Evolutionary conservation across 2,888 invertebrate species (phyloP), one percentile per base, ranked within the genome.

Genomic region (Dimorphilus gyrociliatus): DNA sequence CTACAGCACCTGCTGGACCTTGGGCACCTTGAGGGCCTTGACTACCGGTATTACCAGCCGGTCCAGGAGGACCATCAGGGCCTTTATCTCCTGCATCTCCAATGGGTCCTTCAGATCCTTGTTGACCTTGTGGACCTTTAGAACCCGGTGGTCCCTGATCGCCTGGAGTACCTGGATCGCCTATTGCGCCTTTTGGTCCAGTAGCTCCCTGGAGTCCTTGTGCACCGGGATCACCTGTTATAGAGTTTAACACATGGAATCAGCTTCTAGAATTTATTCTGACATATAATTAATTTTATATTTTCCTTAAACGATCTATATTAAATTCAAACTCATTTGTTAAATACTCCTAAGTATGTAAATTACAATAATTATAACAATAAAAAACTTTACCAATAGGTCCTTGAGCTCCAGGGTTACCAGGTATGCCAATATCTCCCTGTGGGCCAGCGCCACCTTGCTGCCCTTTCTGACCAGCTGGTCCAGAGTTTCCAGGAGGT

Each of bases 51-150:
- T 23, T 25, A 15, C 30, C 30, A 15, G 24, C 19, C 8, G 27
- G 15, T 5, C 30, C 30, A 15, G 15, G 8, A n/a, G 30, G 13
- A 6, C 30, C 30, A 6, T 23, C n/a, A 15, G 17, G 16, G 19
- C 30, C 30, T 15, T 30, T 25, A 7, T 28, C 19, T 13, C 28
- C 28, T n/a, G n/a, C n/a, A n/a, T n/a, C n/a, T n/a, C n/a, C n/a
- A n/a, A n/a, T n/a, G n/a, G n/a, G n/a, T n/a, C n/a, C n/a, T n/a
- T n/a, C n/a, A n/a, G 21, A n/a, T 10, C 21, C 21, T 10, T n/a
- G 10, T n/a, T 21, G 10, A 10, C 21, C 21, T n/a, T 21, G 10
- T 10, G 21, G 10, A n/a, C 21, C 21, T n/a, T n/a, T n/a, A n/a
- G n/a, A n/a, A n/a, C n/a, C n/a, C n/a, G n/a, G n/a, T n/a, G 21